Evolutionary conservation across 1,140 invertebrate genomes (phyloP), one percentile per base, ranked within the genome.

Genomic region (Papilio polyxenes): DNA sequence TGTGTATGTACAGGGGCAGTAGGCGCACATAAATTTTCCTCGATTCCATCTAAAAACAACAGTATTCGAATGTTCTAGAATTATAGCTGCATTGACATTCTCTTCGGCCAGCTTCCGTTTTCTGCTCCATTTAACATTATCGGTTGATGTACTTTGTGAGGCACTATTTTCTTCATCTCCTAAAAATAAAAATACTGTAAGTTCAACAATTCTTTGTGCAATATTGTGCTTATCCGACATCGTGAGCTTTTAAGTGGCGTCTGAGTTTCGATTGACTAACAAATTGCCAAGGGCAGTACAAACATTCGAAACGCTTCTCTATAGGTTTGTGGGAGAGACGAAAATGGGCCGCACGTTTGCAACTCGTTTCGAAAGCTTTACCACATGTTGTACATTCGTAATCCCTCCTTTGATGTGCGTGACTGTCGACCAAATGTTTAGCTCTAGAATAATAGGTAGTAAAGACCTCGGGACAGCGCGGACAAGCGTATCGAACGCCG

Each of bases 401-500:
- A 13, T 88, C 82, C 7, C 81, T 86, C 75, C 81, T 86, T 53
- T 87, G 85, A 56, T 92, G 87, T 9, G 83, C 88, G 69, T 94
- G 93, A 3, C 81, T 65, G 13, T 92, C 88, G 8, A 90, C 87
- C 80, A 94, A 87, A 85, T 94, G 93, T 74, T 89, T 93, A 0
- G 84, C 84, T 82, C 93, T 88, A 11, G 85, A 81, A 78, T 93
- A 89, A 59, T 94, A 94, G 13, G 88, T 87, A 8, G 91, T 91
- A 56, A 94, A 94, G 0, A 89, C 83, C 83, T 94, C 91, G 1
- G 90, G 83, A 51, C 93, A 94, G 80, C 89, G 82, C 9, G 93
- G 93, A 79, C 93, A 94, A 0, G 89, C 84, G 82, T 93, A 95
- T 88, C 87, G 94, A 88, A 83, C 90, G 0, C 92, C 90, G 75